phyloP scores from a whole-genome alignment of 2,797 vertebrate species.

The Myripristis jacobus region DNA sequence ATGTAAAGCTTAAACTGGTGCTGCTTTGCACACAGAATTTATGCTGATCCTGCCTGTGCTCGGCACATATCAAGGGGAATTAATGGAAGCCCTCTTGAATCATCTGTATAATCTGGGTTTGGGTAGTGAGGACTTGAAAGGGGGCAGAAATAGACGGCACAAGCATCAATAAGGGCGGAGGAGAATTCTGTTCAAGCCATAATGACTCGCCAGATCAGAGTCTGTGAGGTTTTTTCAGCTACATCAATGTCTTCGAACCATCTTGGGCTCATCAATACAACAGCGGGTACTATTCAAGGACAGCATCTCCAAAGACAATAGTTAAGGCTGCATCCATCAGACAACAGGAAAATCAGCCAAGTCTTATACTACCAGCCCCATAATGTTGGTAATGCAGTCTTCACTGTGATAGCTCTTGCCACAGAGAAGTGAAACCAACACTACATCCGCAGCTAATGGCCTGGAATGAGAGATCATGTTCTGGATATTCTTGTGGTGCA shows the following conservation, averaged over 20 bases:
- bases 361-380: slow-evolving; percentile 18
- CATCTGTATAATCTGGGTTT: background rate
- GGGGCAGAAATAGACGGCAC: no score
- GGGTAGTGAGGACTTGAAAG: no score
- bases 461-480: slow-evolving; percentile 13
- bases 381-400: slow-evolving; percentile 25
- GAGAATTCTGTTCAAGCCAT: background rate
- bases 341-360: slow-evolving; percentile 22
- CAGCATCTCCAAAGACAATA: slow-evolving; percentile 4
- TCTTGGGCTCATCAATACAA: slow-evolving; percentile 7
- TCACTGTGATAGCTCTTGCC: slow-evolving; percentile 28
- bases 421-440: slow-evolving; percentile 27
- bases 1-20: no score
- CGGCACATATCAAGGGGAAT: no score
- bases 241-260: slow-evolving; percentile 2
- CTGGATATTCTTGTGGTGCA: slow-evolving; percentile 22
- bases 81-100: background rate
- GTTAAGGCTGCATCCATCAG: background rate
- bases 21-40: no score
- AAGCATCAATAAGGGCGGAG: no score
- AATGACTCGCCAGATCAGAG: slow-evolving; percentile 2
- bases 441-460: slow-evolving; percentile 23
- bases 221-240: slow-evolving; percentile 16
- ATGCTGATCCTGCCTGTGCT: no score
- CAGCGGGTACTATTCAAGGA: slow-evolving; percentile 7